Conservation (phyloP, 1,140 invertebrate genomes). For the Drosophila oshimai region DNA sequence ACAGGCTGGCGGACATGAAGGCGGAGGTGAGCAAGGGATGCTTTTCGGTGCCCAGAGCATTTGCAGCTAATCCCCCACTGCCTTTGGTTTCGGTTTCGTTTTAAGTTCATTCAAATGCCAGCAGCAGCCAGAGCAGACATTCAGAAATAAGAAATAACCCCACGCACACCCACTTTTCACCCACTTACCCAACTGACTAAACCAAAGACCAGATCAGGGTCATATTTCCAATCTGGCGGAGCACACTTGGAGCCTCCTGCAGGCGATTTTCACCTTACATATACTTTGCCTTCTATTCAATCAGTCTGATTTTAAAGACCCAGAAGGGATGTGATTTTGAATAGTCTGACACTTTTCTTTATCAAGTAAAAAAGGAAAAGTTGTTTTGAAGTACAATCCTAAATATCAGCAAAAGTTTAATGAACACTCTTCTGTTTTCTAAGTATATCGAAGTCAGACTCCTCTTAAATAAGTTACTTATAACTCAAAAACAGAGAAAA, state of each 20-base stretch:
- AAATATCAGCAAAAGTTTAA: too few relatives aligned
- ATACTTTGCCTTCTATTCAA: background rate
- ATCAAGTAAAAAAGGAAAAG: too few relatives aligned
- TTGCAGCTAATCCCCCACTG: slow-evolving; percentile 1
- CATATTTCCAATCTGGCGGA: background rate
- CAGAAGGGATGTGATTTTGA: too few relatives aligned
- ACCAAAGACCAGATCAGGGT: too few relatives aligned
- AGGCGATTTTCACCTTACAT: background rate
- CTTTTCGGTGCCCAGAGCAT: background rate
- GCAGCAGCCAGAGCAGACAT: background rate
- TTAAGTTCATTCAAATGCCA: slow-evolving; percentile 20
- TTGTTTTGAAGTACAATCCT: too few relatives aligned
- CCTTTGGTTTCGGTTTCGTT: slow-evolving; percentile 51
- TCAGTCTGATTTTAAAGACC: too few relatives aligned
- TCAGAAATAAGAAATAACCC: background rate
- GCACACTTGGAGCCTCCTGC: background rate
- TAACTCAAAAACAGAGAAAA: too few relatives aligned
- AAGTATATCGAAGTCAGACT: too few relatives aligned
- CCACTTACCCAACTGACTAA: slow-evolving; percentile 3
- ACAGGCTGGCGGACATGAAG: slow-evolving; percentile 94
- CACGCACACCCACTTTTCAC: background rate
- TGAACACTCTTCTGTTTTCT: too few relatives aligned
- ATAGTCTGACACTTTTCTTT: too few relatives aligned
- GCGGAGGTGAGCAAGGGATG: slow-evolving; percentile 89
- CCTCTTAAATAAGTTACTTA: too few relatives aligned